Evolutionary conservation across 1,140 invertebrate species (phyloP), one percentile per base, ranked within the genome.

Genomic region (Chionoecetes opilio): DNA sequence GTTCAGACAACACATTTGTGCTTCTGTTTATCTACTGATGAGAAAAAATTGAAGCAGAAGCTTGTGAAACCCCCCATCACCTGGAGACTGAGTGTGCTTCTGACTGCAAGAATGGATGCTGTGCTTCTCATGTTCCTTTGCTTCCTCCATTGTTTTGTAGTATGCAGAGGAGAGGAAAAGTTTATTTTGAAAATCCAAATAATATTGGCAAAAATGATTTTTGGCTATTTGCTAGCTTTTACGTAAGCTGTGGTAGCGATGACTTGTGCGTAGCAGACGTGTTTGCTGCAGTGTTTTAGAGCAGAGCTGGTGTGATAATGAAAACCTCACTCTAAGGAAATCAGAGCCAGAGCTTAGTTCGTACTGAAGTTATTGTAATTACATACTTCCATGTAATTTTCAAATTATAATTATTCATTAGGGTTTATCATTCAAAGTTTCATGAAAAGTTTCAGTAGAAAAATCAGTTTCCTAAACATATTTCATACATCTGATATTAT

Each of bases 231-330:
- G n/a, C 63, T n/a, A 75, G 63, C 63, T 75, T 53, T 53, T 75
- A 75, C 26, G n/a, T 75, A 75, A 75, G 21, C 63, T 75, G 63
- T 75, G 63, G 21, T 75, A 75, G 63, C 26, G n/a, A 75, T 8
- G 6, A 75, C n/a, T 75, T 75, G 63, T 75, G 63, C 26, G 63
- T 75, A 75, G 63, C 63, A 75, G 63, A 75, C 21, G 8, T 75
- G 63, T 21, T n/a, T 75, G n/a, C 63, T n/a, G 63, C 63, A 75
- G 21, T 75, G 63, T 75, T 75, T 75, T 75, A 75, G 63, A 75
- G 63, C 63, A 75, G 63, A n/a, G 63, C n/a, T 75, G 21, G 63
- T 75, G 11, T 75, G 63, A 21, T 75, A 26, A 26, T 75, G 63
- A 75, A 75, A 75, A 75, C 63, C 63, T 75, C 63, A 75, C n/a